These are phyloP conservation scores for Galago senegalensis DNA, from an alignment of 2,797 vertebrate genomes.

Conservation along the genomic window DNA sequence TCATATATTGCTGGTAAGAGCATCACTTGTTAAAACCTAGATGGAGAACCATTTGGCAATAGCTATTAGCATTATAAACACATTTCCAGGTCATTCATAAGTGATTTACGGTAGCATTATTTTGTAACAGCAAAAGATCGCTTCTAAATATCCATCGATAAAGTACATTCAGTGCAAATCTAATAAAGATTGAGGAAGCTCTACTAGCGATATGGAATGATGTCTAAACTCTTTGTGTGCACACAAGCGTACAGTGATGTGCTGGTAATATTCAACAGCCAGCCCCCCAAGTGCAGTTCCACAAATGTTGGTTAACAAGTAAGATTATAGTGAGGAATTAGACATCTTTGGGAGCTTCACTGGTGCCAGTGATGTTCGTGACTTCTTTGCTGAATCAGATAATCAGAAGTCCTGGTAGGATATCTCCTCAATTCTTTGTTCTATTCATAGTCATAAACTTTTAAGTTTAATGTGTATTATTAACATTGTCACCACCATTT, in stretches of 20 bases:
- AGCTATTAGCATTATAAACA: slow-evolving; percentile 7
- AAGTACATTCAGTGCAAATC: neutral
- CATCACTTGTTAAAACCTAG: neutral
- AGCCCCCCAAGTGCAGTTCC: neutral
- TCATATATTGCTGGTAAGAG: neutral
- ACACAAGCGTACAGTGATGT: neutral
- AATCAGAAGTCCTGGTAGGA: neutral
- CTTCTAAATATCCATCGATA: neutral
- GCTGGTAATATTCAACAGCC: neutral
- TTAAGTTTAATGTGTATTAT: neutral
- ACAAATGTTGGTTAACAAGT: neutral
- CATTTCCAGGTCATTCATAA: slow-evolving; percentile 35
- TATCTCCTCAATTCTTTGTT: neutral
- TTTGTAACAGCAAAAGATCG: slow-evolving; percentile 27
- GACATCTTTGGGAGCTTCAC: neutral
- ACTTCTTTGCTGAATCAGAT: neutral
- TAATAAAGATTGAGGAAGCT: neutral
- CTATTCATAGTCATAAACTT: neutral
- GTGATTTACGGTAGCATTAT: neutral
- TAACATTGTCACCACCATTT: slow-evolving; percentile 28
- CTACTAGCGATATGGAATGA: neutral
- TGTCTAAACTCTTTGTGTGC: neutral
- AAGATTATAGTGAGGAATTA: neutral
- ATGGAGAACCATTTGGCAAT: slow-evolving; percentile 13
- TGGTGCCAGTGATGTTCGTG: neutral